A percentile compares a stretch with the other conserved stretches of the same genome.
Evolutionary conservation across 2,888 invertebrate genomes (phyloP).

Genomic region (Thysanoteuthis rhombus): DNA sequence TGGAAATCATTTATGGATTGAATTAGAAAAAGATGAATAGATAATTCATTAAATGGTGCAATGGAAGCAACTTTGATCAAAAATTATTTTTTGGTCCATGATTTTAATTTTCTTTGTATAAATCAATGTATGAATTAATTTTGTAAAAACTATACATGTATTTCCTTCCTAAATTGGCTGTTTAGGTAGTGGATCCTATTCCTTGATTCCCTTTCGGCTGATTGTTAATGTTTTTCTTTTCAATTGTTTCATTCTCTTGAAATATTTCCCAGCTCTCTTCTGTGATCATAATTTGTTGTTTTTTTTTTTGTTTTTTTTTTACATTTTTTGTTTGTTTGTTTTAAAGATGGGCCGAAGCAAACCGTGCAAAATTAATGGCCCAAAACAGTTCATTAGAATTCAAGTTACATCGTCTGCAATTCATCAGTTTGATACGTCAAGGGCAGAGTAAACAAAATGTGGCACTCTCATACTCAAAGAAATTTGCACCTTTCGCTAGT

Average conservation of each 20-base stretch:
- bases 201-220: too few species aligned
- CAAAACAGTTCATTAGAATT: slow-evolving; percentile 79
- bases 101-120: too few species aligned
- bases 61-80: too few species aligned
- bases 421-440: slow-evolving; percentile 78
- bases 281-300: background rate
- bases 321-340: too few species aligned
- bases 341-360: slow-evolving; percentile 79
- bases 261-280: background rate
- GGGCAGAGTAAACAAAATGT: slow-evolving; percentile 80
- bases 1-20: too few species aligned
- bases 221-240: background rate
- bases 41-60: too few species aligned
- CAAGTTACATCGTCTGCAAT: slow-evolving; percentile 82
- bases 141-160: too few species aligned
- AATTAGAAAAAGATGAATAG: too few species aligned
- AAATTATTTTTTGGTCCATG: too few species aligned
- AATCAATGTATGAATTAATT: too few species aligned
- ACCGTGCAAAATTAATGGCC: slow-evolving; percentile 78
- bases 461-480: slow-evolving; percentile 84
- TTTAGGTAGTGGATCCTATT: too few species aligned
- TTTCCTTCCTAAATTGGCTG: too few species aligned
- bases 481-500: slow-evolving; percentile 83
- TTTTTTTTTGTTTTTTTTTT: slow-evolving; percentile 18
- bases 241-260: background rate